Evolutionary conservation across 2,113 vertebrate genomes (phyloP), one percentile per base, ranked within the genome.

Genomic region (Pelmatolapia mariae): DNA sequence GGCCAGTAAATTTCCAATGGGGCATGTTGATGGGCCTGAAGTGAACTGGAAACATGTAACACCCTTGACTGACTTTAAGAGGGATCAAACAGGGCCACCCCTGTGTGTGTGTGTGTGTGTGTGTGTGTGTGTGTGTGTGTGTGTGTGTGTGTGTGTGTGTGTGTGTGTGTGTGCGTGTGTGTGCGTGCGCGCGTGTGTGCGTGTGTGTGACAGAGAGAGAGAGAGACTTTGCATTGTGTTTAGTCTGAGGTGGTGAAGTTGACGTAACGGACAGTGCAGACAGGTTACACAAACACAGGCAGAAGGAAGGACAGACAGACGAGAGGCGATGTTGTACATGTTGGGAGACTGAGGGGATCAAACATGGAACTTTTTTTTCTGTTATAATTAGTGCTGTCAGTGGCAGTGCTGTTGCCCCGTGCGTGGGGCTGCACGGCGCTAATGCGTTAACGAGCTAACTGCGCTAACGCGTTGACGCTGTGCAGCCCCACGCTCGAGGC

Each of bases 21-120:
- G 80, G 84, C 89, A 89, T 92, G 92, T 89, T 86, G 89, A 89
- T 84, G 84, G 71, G 61, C 36, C 85, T 80, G 85, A 90, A 90
- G 88, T 93, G 81, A 89, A 59, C 82, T 90, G 86, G 86, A 92
- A 93, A 88, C 87, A 82, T 87, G 61, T 89, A 87, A 92, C 84
- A 89, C 81, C 84, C 89, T 86, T 6, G 13, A 82, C 52, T 94
- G 89, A 89, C 81, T 93, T 93, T 94, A 91, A 89, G 81, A 85
- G 86, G 84, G 82, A 90, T 89, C 82, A 88, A 85, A 82, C 80
- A 81, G 26, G 53, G 16, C 43, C 61, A 38, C 36, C 24, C 45
- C 38, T n/a, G 33, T 56, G 31, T 22, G 63, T 80, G 22, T 47
- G 52, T 81, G 56, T 29, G 29, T 59, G 73, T 84, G 45, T 63